phyloP scores from a whole-genome alignment of 2,113 vertebrate genomes.

The Brachypteracias leptosomus region DNA sequence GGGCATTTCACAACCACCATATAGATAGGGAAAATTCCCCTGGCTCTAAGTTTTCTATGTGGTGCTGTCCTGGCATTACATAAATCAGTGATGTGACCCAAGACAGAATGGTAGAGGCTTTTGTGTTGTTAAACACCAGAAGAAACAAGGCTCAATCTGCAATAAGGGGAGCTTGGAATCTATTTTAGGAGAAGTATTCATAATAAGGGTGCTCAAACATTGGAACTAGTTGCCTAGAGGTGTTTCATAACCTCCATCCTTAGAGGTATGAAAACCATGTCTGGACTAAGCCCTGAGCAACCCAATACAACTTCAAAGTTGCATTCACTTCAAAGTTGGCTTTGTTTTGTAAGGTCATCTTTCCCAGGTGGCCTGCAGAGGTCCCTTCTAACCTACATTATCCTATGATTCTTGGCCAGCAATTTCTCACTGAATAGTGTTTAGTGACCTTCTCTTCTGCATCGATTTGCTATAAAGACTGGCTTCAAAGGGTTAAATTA shows the following conservation, averaged over 20 bases:
- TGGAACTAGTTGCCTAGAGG: neutral
- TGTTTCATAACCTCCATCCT: neutral
- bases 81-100: neutral
- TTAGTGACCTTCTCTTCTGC: neutral
- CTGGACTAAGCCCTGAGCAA: neutral
- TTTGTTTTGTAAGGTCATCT: neutral
- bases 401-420: neutral
- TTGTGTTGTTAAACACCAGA: neutral
- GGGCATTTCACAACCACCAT: neutral
- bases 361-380: neutral
- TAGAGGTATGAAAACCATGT: neutral
- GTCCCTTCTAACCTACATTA: neutral
- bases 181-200: neutral
- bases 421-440: neutral
- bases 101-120: neutral
- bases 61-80: neutral
- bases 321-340: neutral
- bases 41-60: neutral
- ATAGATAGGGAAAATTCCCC: neutral
- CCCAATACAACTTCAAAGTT: neutral
- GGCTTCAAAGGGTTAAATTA: neutral
- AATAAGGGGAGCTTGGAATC: neutral
- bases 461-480: neutral
- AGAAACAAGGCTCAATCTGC: neutral
- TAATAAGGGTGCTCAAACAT: neutral